These are phyloP conservation scores for Lamproptera curius DNA, from an alignment of 2,888 invertebrate genomes.

Conservation along the genomic window DNA sequence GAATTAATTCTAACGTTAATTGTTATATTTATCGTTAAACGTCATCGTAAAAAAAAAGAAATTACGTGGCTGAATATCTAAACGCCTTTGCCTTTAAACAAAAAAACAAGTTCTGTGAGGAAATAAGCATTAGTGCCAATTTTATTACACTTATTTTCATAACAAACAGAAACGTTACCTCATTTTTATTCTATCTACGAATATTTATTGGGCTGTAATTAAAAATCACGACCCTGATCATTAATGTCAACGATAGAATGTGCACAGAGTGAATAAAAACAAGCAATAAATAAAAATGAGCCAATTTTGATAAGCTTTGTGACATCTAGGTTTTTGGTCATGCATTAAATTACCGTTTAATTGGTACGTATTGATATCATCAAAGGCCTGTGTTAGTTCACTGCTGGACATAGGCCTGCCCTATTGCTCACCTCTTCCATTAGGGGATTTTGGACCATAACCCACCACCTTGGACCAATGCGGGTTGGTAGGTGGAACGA, in stretches of 20 bases:
- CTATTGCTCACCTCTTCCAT: too few species aligned
- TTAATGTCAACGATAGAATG: conserved; percentile 22
- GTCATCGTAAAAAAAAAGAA: conserved; percentile 3
- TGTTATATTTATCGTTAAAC: neutral
- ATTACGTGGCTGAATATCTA: conserved; percentile 20
- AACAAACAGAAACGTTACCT: conserved; percentile 21
- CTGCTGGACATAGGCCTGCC: too few species aligned
- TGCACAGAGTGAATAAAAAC: conserved; percentile 23
- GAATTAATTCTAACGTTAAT: neutral
- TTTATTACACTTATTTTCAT: conserved; percentile 23
- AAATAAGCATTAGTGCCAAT: conserved; percentile 12
- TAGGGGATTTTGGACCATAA: too few species aligned
- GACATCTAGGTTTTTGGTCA: neutral
- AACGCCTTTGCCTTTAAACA: conserved; percentile 18
- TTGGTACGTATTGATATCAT: too few species aligned
- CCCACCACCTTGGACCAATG: too few species aligned
- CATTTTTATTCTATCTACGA: conserved; percentile 17
- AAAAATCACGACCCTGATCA: conserved; percentile 21
- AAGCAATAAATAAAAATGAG: conserved; percentile 15
- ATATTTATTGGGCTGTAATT: conserved; percentile 22
- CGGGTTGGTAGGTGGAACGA: too few species aligned
- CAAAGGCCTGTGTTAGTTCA: too few species aligned
- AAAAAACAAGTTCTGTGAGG: conserved; percentile 21
- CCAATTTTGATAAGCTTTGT: conserved; percentile 15
- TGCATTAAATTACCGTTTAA: too few species aligned